Conservation (phyloP, 2,797 vertebrate genomes). For the Erpetoichthys calabaricus region DNA sequence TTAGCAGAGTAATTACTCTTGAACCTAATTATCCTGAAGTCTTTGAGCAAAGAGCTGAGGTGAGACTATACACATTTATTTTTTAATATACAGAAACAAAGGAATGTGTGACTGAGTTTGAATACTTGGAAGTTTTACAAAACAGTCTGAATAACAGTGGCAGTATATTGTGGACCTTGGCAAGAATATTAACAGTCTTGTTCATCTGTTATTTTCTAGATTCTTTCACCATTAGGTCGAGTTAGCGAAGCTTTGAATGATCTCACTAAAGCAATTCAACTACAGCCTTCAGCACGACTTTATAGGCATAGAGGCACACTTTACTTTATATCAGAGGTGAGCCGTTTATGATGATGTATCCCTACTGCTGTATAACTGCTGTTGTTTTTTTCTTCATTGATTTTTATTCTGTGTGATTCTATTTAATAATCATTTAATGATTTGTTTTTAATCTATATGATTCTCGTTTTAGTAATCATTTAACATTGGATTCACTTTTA, state of each 20-base stretch:
- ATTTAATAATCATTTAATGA: neutral
- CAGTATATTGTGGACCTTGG: neutral
- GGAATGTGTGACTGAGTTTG: neutral
- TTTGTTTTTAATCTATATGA: neutral
- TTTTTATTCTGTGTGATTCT: neutral
- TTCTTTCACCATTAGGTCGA: constrained; percentile 83
- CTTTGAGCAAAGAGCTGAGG: constrained; percentile 91
- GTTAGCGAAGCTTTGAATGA: constrained; percentile 90
- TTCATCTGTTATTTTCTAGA: constrained; percentile 41
- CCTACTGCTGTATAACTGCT: too few relatives aligned
- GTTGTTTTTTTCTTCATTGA: too few relatives aligned
- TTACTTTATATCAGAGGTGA: constrained; percentile 93
- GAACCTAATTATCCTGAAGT: constrained; percentile 84
- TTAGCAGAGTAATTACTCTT: constrained; percentile 79
- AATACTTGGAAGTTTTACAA: neutral
- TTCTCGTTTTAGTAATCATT: neutral
- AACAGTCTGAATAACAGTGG: neutral
- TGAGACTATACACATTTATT: constrained; percentile 29
- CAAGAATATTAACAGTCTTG: neutral
- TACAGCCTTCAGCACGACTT: constrained; percentile 83
- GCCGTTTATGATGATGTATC: neutral
- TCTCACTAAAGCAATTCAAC: constrained; percentile 86
- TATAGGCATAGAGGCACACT: constrained; percentile 86
- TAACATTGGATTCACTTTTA: neutral
- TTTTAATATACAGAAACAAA: too few relatives aligned